These are phyloP conservation scores for Arenaria interpres DNA, from an alignment of 2,113 vertebrate species.

Conservation along the genomic window DNA sequence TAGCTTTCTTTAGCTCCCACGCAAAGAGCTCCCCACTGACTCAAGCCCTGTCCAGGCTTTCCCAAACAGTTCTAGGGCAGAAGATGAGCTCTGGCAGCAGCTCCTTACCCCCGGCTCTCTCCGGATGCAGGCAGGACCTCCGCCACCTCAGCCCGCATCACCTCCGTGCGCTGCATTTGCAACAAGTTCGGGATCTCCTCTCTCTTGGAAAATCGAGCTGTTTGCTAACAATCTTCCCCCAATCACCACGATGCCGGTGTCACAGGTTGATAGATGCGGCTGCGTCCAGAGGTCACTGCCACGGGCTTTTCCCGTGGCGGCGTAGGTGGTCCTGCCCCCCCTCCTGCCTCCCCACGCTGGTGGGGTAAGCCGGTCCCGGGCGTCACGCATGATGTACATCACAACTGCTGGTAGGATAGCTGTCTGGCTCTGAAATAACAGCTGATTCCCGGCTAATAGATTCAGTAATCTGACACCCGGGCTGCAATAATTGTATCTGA, in stretches of 20 bases:
- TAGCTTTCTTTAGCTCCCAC: neutral
- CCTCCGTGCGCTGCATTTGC: accelerated
- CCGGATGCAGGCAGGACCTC: neutral
- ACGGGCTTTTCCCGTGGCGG: neutral
- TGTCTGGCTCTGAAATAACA: conserved; percentile 35
- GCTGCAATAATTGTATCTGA: conserved; percentile 71
- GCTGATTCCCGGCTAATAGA: conserved; percentile 65
- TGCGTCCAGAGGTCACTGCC: neutral
- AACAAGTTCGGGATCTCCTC: neutral
- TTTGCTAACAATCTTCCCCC: neutral
- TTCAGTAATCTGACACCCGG: conserved; percentile 60
- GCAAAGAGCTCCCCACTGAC: neutral
- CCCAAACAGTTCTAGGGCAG: neutral
- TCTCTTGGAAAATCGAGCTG: accelerated
- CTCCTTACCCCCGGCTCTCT: neutral
- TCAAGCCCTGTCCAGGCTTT: neutral
- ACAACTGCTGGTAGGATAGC: conserved; percentile 16
- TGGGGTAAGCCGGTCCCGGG: neutral
- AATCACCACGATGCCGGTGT: accelerated
- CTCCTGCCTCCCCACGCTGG: accelerated
- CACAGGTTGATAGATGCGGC: neutral
- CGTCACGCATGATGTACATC: neutral
- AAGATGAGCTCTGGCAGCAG: accelerated
- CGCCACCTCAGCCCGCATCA: neutral
- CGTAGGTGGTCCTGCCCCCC: neutral